Evolutionary conservation across 2,113 vertebrate genomes (phyloP).

Genomic region (Thymallus thymallus): DNA sequence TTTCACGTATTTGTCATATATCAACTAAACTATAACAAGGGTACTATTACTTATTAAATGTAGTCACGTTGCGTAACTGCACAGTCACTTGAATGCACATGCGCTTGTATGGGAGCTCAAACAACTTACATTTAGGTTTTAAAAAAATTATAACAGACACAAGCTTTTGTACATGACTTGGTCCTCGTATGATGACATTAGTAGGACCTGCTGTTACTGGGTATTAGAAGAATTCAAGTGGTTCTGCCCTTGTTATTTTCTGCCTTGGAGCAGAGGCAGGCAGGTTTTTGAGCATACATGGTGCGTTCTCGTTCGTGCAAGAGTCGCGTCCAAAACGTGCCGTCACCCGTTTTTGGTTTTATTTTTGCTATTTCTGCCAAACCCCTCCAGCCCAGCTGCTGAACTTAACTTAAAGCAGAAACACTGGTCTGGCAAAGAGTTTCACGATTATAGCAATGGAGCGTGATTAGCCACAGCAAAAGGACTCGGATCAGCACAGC

Average conservation of each 20-base stretch:
- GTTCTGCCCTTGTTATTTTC: conserved; percentile 4
- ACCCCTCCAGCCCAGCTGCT: conserved; percentile 44
- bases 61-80: too few species aligned
- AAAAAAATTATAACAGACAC: too few species aligned
- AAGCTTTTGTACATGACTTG: too few species aligned
- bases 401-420: conserved; percentile 30
- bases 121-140: too few species aligned
- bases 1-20: too few species aligned
- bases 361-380: conserved; percentile 37
- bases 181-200: too few species aligned
- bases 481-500: not conserved
- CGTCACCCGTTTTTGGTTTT: conserved; percentile 58
- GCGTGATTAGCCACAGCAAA: conserved; percentile 36
- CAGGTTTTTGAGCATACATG: not conserved
- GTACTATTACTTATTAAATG: too few species aligned
- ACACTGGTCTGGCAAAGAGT: conserved; percentile 23
- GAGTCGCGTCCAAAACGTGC: conserved; percentile 23
- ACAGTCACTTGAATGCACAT: too few species aligned
- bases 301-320: not conserved
- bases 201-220: too few species aligned
- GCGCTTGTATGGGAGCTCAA: too few species aligned
- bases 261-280: not conserved
- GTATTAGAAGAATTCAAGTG: too few species aligned
- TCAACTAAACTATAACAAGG: too few species aligned
- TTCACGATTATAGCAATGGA: conserved; percentile 21